Evolutionary conservation across 2,888 invertebrate genomes (phyloP).

Genomic region (Steinernema scapterisci): DNA sequence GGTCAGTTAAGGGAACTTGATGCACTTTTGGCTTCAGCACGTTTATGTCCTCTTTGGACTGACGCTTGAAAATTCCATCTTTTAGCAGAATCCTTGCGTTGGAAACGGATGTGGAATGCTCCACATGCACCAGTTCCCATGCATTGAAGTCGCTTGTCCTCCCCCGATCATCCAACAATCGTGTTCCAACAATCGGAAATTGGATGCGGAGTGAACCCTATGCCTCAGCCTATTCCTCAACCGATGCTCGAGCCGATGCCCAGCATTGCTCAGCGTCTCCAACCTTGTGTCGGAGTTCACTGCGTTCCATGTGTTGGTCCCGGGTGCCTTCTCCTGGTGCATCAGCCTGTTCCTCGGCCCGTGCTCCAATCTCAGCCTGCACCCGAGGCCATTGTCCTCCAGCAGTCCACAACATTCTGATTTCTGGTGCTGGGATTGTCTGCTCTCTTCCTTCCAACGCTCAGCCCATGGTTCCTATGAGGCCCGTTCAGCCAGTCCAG

Average conservation of each 20-base stretch:
- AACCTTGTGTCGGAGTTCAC: background rate
- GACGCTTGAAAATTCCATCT: too few relatives aligned
- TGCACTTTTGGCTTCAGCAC: too few relatives aligned
- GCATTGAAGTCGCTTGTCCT: background rate
- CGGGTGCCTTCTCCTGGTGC: too few relatives aligned
- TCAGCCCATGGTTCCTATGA: background rate
- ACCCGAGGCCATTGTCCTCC: too few relatives aligned
- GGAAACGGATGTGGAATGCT: background rate
- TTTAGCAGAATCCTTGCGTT: background rate
- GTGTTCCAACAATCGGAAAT: background rate
- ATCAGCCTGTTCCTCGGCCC: too few relatives aligned
- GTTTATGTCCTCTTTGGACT: too few relatives aligned
- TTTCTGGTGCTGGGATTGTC: background rate
- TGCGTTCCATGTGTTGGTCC: background rate
- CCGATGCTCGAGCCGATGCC: too few relatives aligned
- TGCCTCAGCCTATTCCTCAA: too few relatives aligned
- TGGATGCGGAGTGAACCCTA: background rate
- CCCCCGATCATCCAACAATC: background rate
- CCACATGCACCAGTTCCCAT: background rate
- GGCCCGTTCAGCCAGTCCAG: too few relatives aligned
- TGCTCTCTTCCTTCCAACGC: background rate
- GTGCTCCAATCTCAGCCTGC: too few relatives aligned
- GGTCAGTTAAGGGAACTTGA: too few relatives aligned
- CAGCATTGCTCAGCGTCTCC: background rate
- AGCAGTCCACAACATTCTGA: background rate